Evolutionary conservation across 1,140 invertebrate genomes (phyloP).

Genomic region (Ceratina australensis): DNA sequence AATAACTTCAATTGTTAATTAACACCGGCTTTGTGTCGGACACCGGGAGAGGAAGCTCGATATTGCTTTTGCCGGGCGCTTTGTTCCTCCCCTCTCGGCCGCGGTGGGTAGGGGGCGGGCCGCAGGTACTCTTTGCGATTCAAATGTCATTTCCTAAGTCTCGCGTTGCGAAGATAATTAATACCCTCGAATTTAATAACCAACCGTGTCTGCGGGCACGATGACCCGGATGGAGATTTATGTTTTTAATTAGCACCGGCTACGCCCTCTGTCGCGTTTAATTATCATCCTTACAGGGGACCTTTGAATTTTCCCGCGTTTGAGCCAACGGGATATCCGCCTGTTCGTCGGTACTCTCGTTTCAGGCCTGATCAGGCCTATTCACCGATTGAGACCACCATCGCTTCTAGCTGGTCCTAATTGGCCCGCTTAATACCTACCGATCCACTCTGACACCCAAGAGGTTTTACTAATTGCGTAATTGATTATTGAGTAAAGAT

Average conservation of each 20-base stretch:
- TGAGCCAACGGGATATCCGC: neutral
- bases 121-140: constrained; percentile 51
- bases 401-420: too few relatives aligned
- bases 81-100: constrained; percentile 56
- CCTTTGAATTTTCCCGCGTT: constrained; percentile 34
- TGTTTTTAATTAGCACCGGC: constrained; percentile 57
- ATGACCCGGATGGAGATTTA: constrained; percentile 46
- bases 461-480: too few relatives aligned
- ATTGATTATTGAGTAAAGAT: too few relatives aligned
- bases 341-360: neutral
- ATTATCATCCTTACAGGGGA: constrained; percentile 27
- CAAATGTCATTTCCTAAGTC: constrained; percentile 55
- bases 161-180: constrained; percentile 53
- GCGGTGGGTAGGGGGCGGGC: neutral
- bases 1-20: constrained; percentile 68
- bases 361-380: constrained; percentile 19
- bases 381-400: neutral
- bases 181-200: constrained; percentile 63
- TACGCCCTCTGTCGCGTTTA: constrained; percentile 34
- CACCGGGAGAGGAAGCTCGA: constrained; percentile 23
- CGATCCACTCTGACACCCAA: too few relatives aligned
- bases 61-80: constrained; percentile 49
- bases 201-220: constrained; percentile 14
- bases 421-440: neutral
- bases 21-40: constrained; percentile 58